Base-by-base conservation (phyloP, 2,113 vertebrate species). In the Anguilla japonica region DNA sequence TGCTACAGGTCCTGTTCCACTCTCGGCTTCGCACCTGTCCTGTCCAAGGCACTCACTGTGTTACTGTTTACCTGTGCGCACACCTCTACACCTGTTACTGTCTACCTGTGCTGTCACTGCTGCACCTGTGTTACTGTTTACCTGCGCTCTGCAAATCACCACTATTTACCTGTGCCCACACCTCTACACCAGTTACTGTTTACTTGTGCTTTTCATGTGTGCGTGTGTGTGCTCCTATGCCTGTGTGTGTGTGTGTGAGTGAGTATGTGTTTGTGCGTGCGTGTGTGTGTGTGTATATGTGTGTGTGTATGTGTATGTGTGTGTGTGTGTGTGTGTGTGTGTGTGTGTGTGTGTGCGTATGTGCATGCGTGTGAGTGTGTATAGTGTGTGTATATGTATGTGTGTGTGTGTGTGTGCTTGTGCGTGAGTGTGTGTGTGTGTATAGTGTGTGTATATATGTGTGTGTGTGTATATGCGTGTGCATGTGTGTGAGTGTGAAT, bases 221-320 rank as follows among this genome's bases (percentile, higher is more conserved):
- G 26, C 34, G 8, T 75, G 71, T 75, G 9, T 75, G 67, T 34
- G 67, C 34, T n/a, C 9, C n/a, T 75, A 8, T 75, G 26, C 8
- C 2, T 83, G n/a, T 79, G 16, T 26, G 22, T 26, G 22, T 26
- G 22, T 26, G 9, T 83, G 3, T 57, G 11, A 20, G 50, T 50
- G 14, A 56, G 50, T 34, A 5, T 22, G 83, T 67, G 6, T 67
- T 57, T 84, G 8, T 80, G n/a, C n/a, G 14, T 22, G 80, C 5
- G 34, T 56, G 81, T 81, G 53, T 75, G 79, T 84, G 9, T 84
- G 67, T 43, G 40, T 81, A 9, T 71, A 43, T 46, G 57, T 78
- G 16, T 87, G 9, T 11, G 11, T 46, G 43, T 8, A 14, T 53
- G 50, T 53, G 50, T 53, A 26, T 20, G 5, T 26, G 22, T 26